phyloP scores from a whole-genome alignment of 2,113 vertebrate genomes.

The Euleptes europaea region DNA sequence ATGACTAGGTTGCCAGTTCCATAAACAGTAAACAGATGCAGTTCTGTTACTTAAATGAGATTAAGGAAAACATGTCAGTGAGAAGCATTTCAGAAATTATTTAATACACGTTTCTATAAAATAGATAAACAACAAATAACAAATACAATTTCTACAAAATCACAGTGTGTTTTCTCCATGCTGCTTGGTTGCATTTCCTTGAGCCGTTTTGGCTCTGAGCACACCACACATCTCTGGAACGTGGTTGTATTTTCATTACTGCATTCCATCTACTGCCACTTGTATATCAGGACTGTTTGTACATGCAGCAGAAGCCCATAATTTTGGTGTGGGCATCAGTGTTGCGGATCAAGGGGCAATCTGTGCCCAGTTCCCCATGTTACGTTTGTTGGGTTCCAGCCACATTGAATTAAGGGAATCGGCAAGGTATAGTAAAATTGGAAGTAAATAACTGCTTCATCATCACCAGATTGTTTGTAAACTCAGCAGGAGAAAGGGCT shows the following conservation, averaged over 20 bases:
- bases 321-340: background rate
- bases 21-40: background rate
- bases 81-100: background rate
- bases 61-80: background rate
- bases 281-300: background rate
- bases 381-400: background rate
- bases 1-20: background rate
- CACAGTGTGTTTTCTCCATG: too few relatives aligned
- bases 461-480: background rate
- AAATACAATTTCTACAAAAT: too few relatives aligned
- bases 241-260: background rate
- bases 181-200: background rate
- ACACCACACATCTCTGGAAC: background rate
- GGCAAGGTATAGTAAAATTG: background rate
- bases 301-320: background rate
- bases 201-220: background rate
- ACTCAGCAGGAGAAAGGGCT: background rate
- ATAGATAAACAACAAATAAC: too few relatives aligned
- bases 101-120: background rate
- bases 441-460: background rate
- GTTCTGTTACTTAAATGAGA: background rate
- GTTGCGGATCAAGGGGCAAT: background rate
- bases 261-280: background rate
- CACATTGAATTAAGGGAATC: background rate
- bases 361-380: background rate